Evolutionary conservation across 2,797 vertebrate genomes (phyloP), one percentile per base, ranked within the genome.

Genomic region (Neostethus bicornis): DNA sequence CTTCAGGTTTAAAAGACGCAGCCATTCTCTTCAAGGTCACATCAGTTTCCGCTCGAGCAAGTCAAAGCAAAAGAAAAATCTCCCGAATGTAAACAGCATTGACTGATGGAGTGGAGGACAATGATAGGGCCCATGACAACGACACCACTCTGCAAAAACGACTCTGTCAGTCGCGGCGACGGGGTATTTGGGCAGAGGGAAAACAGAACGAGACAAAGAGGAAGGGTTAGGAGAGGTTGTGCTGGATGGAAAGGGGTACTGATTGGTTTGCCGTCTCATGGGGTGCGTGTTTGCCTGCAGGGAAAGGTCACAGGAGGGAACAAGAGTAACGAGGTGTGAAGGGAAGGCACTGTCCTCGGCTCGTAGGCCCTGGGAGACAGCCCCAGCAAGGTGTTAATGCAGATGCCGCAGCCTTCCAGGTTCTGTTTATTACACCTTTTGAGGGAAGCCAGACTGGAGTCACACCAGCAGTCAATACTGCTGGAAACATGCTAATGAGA

Each of bases 291-390:
- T 65, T 66, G 80, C 83, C 84, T 77, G 81, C 75, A 80, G 82
- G 75, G 73, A 84, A 86, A 87, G 85, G 88, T 88, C 84, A 85
- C 50, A 20, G 70, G 73, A 84, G 73, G 79, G 73, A 78, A 82
- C 77, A 19, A 73, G 81, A 47, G 87, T 84, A 90, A 89, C 86
- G 75, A 90, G 77, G 87, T 89, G 87, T 91, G 87, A 90, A 90
- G 87, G 83, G 84, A 83, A 86, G 79, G 70, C 77, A 61, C 70
- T 48, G 83, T 87, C 83, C 77, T 87, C 76, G 70, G 75, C 67
- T 85, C 59, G 51, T 1, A 60, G 62, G 77, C 81, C 79, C 79
- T 68, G 0, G 49, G 85, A 87, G 85, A 85, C 69, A 34, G 55
- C 53, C 66, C 48, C 55, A 9, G 78, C 73, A 79, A 86, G 84